Base-by-base conservation (phyloP, 2,888 invertebrate species). In the Drosophila recens region DNA sequence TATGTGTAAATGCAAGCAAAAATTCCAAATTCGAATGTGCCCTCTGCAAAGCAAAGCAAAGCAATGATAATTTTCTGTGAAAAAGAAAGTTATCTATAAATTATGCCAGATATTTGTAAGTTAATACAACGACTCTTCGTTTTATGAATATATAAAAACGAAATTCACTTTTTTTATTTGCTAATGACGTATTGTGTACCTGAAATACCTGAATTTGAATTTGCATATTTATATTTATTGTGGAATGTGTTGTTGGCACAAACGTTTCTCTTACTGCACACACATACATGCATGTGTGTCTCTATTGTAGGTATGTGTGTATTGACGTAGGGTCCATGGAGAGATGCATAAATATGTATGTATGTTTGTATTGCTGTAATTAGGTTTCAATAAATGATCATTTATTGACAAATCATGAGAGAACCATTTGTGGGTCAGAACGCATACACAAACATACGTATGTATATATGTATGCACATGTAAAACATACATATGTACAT, bases 21-120 rank as follows among this genome's bases (percentile, higher is more conserved):
- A 13, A 59, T 62, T 49, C 23, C 38, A 51, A 36, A 58, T 27
- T 59, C 53, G 52, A 62, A 56, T 53, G 69, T 49, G 52, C 46
- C 54, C 56, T 49, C 33, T 34, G 40, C n/a, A 38, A 38, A 38
- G 30, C 58, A 56, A 45, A 67, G 30, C 46, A 56, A 45, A 67
- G 30, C 46, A 64, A 77, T 77, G 73, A 40, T 64, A 57, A 73
- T 61, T 76, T 66, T 59, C 42, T 68, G 59, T 63, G 36, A 76
- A 76, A 68, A 77, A 77, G 77, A 77, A 77, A 77, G 77, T 77
- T 67, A 43, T 57, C 57, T 57, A 43, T 36, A 58, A 58, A 43
- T 65, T 33, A 43, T 51, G 48, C 61, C 52, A 58, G 23, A 45
- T 62, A 63, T 49, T 54, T 62, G 53, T 57, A 48, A 67, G 61